Base-by-base conservation (phyloP, 2,888 invertebrate genomes). In the Pediacus dermestoides region DNA sequence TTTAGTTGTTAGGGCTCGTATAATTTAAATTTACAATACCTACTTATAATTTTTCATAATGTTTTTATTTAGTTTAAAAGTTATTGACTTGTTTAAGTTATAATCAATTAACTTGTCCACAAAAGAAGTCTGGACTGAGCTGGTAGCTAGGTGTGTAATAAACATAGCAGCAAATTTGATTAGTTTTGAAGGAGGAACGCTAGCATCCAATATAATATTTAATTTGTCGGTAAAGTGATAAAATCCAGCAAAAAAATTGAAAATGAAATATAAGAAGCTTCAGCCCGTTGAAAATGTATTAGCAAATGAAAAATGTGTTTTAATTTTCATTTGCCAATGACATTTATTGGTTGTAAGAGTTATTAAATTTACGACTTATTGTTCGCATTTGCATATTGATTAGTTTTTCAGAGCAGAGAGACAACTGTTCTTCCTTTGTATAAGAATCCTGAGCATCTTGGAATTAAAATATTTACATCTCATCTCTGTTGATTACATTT, bases 391-490 rank as follows among this genome's bases (percentile, higher is more conserved):
- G 52, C 57, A 58, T 56, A 58, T 57, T 54, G 57, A 58, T 55
- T 56, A 50, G 52, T 53, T 51, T 48, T 43, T 37, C 39, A 30
- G 34, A 15, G 11, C 10, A n/a, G 4, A 3, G 10, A 13, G n/a
- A 28, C 28, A 28, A 18, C 28, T 3, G 28, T 28, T 14, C 14
- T n/a, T 14, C n/a, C 4, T 28, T 13, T 14, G 42, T 42, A 37
- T 46, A 41, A 43, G 47, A 46, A 48, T 52, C 43, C 45, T 39
- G 50, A 45, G 50, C 55, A 48, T 53, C 28, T 28, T 10, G 51
- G 57, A 62, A 64, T 63, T 63, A 61, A 63, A 64, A 64, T 63
- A 65, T 64, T 63, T 66, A 62, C 65, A 64, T 64, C 63, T 61
- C 60, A 59, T 60, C 63, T 61, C 58, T 57, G 58, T 58, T 63